Evolutionary conservation across 2,797 vertebrate species (phyloP), one percentile per base, ranked within the genome.

Genomic region (Threskiornis aethiopicus): DNA sequence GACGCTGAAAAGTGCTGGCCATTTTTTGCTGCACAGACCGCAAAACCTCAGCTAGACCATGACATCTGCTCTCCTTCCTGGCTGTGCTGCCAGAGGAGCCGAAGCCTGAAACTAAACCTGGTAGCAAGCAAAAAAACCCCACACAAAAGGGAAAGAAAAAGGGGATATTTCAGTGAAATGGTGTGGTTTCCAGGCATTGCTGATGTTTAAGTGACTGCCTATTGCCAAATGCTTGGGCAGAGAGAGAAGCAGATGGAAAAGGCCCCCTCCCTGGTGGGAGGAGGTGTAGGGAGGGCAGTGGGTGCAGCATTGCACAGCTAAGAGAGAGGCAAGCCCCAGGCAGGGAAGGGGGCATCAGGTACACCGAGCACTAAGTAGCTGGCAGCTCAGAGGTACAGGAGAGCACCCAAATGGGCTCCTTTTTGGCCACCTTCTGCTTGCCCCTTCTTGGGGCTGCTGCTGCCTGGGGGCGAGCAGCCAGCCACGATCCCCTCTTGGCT

Each of bases 401-500:
- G 21, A 88, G 69, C 22, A 55, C 65, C 90, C 87, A 88, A 90
- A 95, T 10, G 47, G 33, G 67, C 47, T 79, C 46, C n/a, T 71
- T 80, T 46, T 42, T 31, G 24, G 52, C 49, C 7, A 2, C 33
- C 61, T 82, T 55, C 59, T 42, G 49, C 41, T 76, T 7, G 1
- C 12, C 42, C 54, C 33, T 37, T 69, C 84, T 80, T 24, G 20
- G 14, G 71, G 11, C 33, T 80, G 62, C 42, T 66, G 93, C 76
- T 95, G 91, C 91, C 96, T 37, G 19, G 6, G 94, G 96, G 84
- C 15, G 15, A 89, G 90, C 84, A 82, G 89, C 89, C 71, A 41
- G 96, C 95, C 54, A n/a, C 26, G 26, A 79, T 79, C 55, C 72
- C 65, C 69, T 96, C 91, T 87, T 91, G 85, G 57, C n/a, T 98